Evolutionary conservation across 2,888 invertebrate genomes (phyloP), one percentile per base, ranked within the genome.

Genomic region (Tupiocoris notatus): DNA sequence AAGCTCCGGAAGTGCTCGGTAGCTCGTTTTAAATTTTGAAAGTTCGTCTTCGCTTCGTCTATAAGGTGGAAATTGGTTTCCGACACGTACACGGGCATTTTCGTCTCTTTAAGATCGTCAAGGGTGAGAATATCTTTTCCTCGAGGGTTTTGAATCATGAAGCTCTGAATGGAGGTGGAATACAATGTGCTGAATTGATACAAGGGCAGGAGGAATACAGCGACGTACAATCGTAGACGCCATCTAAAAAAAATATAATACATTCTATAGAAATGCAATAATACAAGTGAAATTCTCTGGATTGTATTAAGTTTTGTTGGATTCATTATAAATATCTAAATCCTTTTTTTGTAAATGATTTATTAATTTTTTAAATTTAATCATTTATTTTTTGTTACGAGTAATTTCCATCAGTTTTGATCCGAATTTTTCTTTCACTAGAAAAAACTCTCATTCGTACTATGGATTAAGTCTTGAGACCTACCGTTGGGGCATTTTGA

Each of bases 141-240:
- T 1, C 9, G 23, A 22, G 70, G 70, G 1, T 57, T 58, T 9
- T 59, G 58, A 23, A 70, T 12, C 22, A 59, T 70, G 70, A n/a
- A 70, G 17, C 70, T 70, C 22, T 70, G 70, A 20, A 70, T n/a
- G n/a, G 59, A 18, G n/a, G 59, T 70, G 20, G 21, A 24, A 24
- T 70, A 58, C 23, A 70, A 25, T 16, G 61, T 20, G 21, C 70
- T 70, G 59, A 70, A 59, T 18, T 70, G 70, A 24, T 59, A 59
- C 17, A 70, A 18, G 16, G 59, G 24, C 6, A 70, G 39, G 23
- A 70, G 24, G 12, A 70, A 24, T 16, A 17, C 3, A 16, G 18
- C 24, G 0, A 70, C 24, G 17, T 24, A 61, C 17, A 70, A 25
- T 3, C 70, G 58, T 3, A 23, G 24, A 18, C 70, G 23, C 70